These are phyloP conservation scores for Bufotes viridis DNA, from an alignment of 2,797 vertebrate species.

Conservation along the genomic window DNA sequence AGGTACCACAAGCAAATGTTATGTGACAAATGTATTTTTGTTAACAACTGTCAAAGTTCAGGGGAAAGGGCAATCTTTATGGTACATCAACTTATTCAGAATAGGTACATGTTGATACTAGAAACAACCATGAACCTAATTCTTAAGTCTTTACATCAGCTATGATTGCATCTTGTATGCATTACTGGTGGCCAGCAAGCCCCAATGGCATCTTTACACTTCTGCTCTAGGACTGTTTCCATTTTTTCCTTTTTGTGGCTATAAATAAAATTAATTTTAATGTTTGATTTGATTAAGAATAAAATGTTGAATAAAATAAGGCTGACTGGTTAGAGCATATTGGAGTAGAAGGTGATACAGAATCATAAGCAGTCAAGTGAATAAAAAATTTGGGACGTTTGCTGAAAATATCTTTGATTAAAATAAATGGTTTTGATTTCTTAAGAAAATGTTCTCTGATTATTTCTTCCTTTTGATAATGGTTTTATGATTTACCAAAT, in stretches of 20 bases:
- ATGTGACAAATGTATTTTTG: not conserved
- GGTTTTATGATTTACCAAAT: not conserved
- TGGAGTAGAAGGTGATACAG: not conserved
- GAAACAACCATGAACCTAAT: not conserved
- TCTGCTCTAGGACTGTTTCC: not conserved
- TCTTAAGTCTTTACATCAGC: not conserved
- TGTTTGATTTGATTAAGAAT: not conserved
- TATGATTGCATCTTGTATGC: not conserved
- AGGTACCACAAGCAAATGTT: not conserved
- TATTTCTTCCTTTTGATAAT: conserved; percentile 10
- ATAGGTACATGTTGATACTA: not conserved
- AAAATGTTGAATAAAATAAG: not conserved
- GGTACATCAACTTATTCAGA: not conserved
- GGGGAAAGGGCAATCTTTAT: not conserved
- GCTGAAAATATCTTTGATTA: not conserved
- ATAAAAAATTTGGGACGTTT: not conserved
- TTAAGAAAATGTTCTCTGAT: not conserved
- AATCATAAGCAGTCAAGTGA: not conserved
- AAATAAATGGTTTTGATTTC: not conserved
- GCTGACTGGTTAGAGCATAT: not conserved
- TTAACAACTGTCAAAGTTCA: not conserved
- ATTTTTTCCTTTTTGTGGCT: not conserved
- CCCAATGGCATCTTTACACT: not conserved
- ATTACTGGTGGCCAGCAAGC: not conserved
- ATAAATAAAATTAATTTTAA: not conserved